Evolutionary conservation across 1,140 invertebrate species (phyloP).

Genomic region (Vanessa tameamea): DNA sequence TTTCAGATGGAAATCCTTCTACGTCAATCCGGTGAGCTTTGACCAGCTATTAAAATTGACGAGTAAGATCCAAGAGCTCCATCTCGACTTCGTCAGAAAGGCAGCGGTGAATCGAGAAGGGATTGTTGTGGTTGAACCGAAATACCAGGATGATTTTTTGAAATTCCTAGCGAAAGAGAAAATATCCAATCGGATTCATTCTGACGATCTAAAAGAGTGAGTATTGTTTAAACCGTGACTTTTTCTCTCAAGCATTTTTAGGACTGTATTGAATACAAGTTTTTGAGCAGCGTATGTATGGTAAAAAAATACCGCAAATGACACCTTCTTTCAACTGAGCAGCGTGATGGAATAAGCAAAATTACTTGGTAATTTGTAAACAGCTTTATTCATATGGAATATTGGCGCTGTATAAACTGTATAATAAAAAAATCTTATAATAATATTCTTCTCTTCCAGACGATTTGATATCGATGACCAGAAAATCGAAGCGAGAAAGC

Average conservation of each 20-base stretch:
- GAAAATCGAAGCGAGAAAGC: slow-evolving; percentile 38
- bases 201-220: slow-evolving; percentile 54
- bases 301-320: too few relatives aligned
- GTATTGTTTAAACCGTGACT: neutral
- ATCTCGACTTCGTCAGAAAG: slow-evolving; percentile 53
- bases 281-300: neutral
- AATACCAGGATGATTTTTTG: slow-evolving; percentile 45
- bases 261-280: neutral
- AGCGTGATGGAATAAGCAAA: too few relatives aligned
- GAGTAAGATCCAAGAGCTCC: slow-evolving; percentile 18
- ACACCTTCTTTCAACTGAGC: too few relatives aligned
- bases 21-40: slow-evolving; percentile 49
- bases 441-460: slow-evolving; percentile 35
- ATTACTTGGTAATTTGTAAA: too few relatives aligned
- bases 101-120: slow-evolving; percentile 46
- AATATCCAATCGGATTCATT: slow-evolving; percentile 48
- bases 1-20: slow-evolving; percentile 44
- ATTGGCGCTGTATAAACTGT: too few relatives aligned
- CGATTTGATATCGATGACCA: slow-evolving; percentile 53
- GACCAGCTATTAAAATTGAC: slow-evolving; percentile 33
- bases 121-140: slow-evolving; percentile 53
- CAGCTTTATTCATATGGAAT: too few relatives aligned
- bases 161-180: slow-evolving; percentile 35
- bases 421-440: too few relatives aligned
- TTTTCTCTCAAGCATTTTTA: neutral